Evolutionary conservation across 2,888 invertebrate genomes (phyloP).

Genomic region (Eueremaeus valkanovi): DNA sequence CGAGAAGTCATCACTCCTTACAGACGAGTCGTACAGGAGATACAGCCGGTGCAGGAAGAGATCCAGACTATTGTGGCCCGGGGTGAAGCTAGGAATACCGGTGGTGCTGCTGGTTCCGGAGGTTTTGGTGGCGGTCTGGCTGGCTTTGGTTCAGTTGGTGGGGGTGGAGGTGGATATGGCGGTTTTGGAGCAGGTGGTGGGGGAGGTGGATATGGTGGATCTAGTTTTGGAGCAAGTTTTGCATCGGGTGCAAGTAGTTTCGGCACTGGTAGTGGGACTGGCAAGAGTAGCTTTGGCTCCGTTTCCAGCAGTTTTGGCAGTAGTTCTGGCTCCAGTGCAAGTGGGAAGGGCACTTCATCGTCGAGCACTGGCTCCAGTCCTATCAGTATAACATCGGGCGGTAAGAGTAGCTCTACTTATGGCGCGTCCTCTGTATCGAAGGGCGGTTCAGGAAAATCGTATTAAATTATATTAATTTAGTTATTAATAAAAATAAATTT

Average conservation of each 20-base stretch:
- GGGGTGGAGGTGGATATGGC: too few species aligned
- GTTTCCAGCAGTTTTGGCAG: not conserved
- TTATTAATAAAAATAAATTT: too few species aligned
- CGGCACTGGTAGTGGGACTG: too few species aligned
- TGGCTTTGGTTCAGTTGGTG: too few species aligned
- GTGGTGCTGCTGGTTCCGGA: not conserved
- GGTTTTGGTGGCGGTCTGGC: not conserved
- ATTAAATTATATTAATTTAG: not conserved
- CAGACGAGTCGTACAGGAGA: too few species aligned
- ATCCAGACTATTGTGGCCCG: conserved; percentile 15
- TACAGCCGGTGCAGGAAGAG: conserved; percentile 32
- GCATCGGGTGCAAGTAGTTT: too few species aligned
- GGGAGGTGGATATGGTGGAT: not conserved
- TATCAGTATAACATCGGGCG: not conserved
- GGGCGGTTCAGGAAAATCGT: not conserved
- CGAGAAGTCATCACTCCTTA: conserved; percentile 31
- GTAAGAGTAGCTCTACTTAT: not conserved
- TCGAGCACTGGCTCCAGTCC: not conserved
- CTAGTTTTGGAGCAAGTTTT: not conserved
- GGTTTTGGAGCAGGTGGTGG: conserved; percentile 5
- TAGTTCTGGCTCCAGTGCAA: not conserved
- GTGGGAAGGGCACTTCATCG: not conserved
- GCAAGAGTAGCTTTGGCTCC: too few species aligned
- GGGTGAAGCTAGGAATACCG: not conserved
- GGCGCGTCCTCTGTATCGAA: not conserved